Conservation (phyloP, 1,140 invertebrate species). For the Lepidotrigona ventralis region DNA sequence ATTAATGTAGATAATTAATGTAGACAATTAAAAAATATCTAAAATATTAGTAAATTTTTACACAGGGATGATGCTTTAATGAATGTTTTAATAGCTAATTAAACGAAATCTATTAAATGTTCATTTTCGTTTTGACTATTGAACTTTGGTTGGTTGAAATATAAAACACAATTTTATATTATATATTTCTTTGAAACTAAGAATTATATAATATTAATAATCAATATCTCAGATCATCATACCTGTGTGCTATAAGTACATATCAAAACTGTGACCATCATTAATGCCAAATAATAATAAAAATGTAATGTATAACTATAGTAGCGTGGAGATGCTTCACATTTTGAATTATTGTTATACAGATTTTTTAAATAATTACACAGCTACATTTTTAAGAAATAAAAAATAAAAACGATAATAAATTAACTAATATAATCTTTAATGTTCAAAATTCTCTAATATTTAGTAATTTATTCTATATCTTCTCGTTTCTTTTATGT, state of each 20-base stretch:
- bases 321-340: conserved; percentile 71
- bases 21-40: neutral
- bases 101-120: neutral
- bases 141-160: neutral
- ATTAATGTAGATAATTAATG: conserved; percentile 8
- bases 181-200: neutral
- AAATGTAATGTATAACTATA: conserved; percentile 71
- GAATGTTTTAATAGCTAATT: too few relatives aligned
- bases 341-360: conserved; percentile 43
- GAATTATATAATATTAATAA: neutral
- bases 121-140: neutral
- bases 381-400: conserved; percentile 27
- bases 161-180: neutral
- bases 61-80: conserved; percentile 10
- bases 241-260: conserved; percentile 4
- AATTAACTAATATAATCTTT: conserved; percentile 52
- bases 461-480: conserved; percentile 72
- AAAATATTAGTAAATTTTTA: conserved; percentile 15
- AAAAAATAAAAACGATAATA: conserved; percentile 46
- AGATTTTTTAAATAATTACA: conserved; percentile 33
- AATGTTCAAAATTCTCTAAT: conserved; percentile 58
- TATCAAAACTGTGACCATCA: conserved; percentile 50
- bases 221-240: conserved; percentile 10
- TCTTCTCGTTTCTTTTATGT: conserved; percentile 69
- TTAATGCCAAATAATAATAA: conserved; percentile 69